These are phyloP conservation scores for Onychomys arenicola DNA, from an alignment of 2,797 vertebrate genomes.

Conservation along the genomic window DNA sequence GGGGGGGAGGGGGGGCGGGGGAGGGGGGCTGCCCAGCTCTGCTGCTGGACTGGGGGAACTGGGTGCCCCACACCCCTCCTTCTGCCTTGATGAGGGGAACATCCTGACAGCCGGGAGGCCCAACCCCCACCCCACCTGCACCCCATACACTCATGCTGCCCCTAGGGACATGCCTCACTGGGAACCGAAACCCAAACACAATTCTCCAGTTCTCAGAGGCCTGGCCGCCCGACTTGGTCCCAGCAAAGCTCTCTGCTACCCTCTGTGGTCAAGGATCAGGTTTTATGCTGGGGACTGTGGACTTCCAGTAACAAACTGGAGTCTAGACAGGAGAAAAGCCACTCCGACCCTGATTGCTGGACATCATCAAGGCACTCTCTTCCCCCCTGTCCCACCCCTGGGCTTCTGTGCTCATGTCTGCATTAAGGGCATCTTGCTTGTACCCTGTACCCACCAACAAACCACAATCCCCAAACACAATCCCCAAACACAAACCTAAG, in stretches of 20 bases:
- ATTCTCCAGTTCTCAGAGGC: conserved; percentile 17
- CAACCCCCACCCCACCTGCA: not conserved
- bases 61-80: not conserved
- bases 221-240: not conserved
- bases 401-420: not conserved
- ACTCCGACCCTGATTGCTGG: not conserved
- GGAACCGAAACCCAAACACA: conserved; percentile 23
- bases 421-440: not conserved
- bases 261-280: not conserved
- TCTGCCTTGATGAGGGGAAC: not conserved
- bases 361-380: not conserved
- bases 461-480: not conserved
- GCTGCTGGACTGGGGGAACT: not conserved
- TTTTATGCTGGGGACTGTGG: not conserved
- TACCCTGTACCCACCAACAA: not conserved
- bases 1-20: no score
- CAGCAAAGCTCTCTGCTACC: not conserved
- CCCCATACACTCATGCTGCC: not conserved
- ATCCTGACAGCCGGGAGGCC: not conserved
- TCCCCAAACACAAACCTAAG: not conserved
- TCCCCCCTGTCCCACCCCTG: no score
- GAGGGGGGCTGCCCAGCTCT: not conserved
- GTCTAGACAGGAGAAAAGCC: not conserved
- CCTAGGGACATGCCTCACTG: not conserved
- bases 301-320: not conserved